These are phyloP conservation scores for Trinectes maculatus DNA, from an alignment of 2,113 vertebrate species.

Conservation along the genomic window DNA sequence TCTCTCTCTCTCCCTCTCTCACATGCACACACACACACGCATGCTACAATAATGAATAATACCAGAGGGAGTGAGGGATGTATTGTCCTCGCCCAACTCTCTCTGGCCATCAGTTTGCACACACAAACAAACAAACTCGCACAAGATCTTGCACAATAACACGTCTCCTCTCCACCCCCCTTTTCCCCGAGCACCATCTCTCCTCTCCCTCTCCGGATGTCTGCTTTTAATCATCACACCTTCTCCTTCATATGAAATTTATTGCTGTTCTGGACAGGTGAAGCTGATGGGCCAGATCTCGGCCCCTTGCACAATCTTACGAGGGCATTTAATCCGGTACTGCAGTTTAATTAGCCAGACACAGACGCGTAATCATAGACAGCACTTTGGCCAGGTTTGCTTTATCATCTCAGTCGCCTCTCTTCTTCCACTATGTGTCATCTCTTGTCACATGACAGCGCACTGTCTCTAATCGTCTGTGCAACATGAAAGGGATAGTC, in stretches of 20 bases:
- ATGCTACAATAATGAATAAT: slow-evolving; percentile 57
- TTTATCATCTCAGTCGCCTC: slow-evolving; percentile 23
- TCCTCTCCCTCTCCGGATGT: slow-evolving; percentile 17
- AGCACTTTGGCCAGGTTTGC: slow-evolving; percentile 7
- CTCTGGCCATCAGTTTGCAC: slow-evolving; percentile 21
- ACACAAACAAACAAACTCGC: slow-evolving; percentile 43
- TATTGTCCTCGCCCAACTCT: slow-evolving; percentile 54
- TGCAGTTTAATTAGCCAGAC: slow-evolving; percentile 22
- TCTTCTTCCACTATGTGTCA: background rate
- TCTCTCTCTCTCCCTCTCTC: slow-evolving; percentile 13
- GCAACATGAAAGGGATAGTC: slow-evolving; percentile 52
- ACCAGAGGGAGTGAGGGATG: slow-evolving; percentile 37
- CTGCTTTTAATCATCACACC: slow-evolving; percentile 49
- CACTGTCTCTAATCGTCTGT: slow-evolving; percentile 15
- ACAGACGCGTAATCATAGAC: background rate
- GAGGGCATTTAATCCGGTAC: background rate
- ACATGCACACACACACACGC: slow-evolving; percentile 36
- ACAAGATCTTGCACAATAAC: slow-evolving; percentile 59
- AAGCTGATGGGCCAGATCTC: slow-evolving; percentile 1
- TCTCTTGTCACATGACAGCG: slow-evolving; percentile 36
- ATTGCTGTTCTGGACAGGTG: slow-evolving; percentile 10
- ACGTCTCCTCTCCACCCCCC: slow-evolving; percentile 29
- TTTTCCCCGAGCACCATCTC: slow-evolving; percentile 5
- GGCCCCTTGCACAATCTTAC: slow-evolving; percentile 8
- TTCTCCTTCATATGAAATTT: slow-evolving; percentile 26